Evolutionary conservation across 1,140 invertebrate genomes (phyloP).

Genomic region (Pseudobourletiella spinata): DNA sequence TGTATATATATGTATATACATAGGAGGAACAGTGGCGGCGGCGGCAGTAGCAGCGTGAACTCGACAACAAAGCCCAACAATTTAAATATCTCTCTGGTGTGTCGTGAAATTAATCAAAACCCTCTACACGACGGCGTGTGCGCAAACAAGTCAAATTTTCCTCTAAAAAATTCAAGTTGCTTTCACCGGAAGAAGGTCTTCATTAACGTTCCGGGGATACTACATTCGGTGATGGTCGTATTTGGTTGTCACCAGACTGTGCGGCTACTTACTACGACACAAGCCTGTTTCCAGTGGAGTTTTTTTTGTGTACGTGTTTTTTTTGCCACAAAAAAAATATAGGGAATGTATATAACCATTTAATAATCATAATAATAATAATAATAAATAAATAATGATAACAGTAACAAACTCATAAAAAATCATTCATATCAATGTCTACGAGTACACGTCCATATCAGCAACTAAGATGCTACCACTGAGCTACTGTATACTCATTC

Average conservation of each 20-base stretch:
- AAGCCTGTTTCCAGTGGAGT: too few relatives aligned
- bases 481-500: too few relatives aligned
- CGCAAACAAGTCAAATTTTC: not conserved
- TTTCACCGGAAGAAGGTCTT: not conserved
- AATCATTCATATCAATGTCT: too few relatives aligned
- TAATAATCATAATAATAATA: not conserved
- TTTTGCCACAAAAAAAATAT: too few relatives aligned
- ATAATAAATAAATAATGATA: not conserved
- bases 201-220: conserved; percentile 3
- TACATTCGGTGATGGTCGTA: not conserved
- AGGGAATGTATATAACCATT: too few relatives aligned
- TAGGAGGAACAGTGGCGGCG: too few relatives aligned
- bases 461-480: too few relatives aligned
- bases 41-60: too few relatives aligned
- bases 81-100: conserved; percentile 5
- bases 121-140: not conserved
- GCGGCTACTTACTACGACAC: too few relatives aligned
- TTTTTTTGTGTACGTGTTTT: too few relatives aligned
- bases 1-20: not conserved
- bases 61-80: not conserved
- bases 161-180: not conserved
- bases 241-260: not conserved
- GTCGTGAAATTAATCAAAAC: conserved; percentile 5
- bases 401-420: too few relatives aligned
- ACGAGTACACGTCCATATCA: too few relatives aligned